Evolutionary conservation across 2,113 vertebrate species (phyloP).

Genomic region (Cochlearius cochlearius): DNA sequence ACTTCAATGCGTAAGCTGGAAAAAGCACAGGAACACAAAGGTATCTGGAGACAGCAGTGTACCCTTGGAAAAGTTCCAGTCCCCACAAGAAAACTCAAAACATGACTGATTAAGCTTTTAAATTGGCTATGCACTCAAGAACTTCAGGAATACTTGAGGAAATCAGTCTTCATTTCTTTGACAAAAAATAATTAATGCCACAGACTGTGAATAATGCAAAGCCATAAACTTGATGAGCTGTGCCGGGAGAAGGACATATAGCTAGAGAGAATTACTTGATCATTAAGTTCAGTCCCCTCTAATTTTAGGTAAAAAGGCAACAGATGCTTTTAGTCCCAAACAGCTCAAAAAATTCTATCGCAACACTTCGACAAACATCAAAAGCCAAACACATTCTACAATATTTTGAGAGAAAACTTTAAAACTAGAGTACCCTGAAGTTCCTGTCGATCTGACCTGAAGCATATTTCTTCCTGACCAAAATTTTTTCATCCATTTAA

Average conservation of each 20-base stretch:
- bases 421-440: not conserved
- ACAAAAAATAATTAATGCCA: not conserved
- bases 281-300: not conserved
- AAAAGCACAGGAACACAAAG: not conserved
- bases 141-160: not conserved
- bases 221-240: slow-evolving; percentile 18
- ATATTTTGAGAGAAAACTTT: not conserved
- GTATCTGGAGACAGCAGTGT: not conserved
- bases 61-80: not conserved
- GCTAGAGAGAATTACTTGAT: not conserved
- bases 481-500: not conserved
- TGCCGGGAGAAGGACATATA: not conserved
- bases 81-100: not conserved
- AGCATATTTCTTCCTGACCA: not conserved
- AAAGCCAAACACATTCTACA: not conserved
- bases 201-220: slow-evolving; percentile 2
- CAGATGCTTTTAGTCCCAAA: not conserved
- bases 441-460: not conserved
- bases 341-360: not conserved
- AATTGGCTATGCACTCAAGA: not conserved
- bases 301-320: not conserved
- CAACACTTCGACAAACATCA: not conserved
- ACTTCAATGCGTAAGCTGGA: not conserved
- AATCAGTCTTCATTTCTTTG: slow-evolving; percentile 8
- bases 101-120: not conserved